phyloP scores from a whole-genome alignment of 2,113 vertebrate genomes.

The Rhipidura dahli region DNA sequence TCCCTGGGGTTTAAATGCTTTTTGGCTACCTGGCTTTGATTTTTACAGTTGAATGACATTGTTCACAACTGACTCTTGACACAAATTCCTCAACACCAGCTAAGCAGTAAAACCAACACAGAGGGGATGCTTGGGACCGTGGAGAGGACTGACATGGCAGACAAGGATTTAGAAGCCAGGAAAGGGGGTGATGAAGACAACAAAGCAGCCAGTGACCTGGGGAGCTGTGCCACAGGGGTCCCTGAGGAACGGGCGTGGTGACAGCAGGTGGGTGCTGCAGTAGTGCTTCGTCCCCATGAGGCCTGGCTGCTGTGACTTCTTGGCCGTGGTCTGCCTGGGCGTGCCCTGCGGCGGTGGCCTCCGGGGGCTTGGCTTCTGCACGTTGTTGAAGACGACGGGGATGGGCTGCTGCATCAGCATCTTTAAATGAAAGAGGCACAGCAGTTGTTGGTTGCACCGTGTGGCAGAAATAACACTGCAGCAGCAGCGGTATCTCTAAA shows the following conservation, averaged over 20 bases:
- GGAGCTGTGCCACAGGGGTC: conserved; percentile 62
- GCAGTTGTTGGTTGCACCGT: background rate
- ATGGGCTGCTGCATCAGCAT: conserved; percentile 80
- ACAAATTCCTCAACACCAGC: too few relatives aligned
- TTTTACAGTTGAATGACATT: background rate
- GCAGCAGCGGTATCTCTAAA: background rate
- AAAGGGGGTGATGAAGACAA: background rate
- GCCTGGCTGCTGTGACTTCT: conserved; percentile 40
- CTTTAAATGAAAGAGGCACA: conserved; percentile 49
- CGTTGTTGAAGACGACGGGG: conserved; percentile 45
- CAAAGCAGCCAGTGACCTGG: conserved; percentile 67
- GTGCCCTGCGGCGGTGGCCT: conserved; percentile 42
- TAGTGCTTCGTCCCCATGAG: conserved; percentile 1
- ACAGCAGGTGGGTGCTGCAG: conserved; percentile 41
- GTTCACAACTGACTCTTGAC: background rate
- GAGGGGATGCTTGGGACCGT: accelerated
- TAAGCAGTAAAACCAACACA: background rate
- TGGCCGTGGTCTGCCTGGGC: conserved; percentile 63
- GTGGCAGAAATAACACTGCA: background rate
- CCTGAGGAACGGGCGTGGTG: conserved; percentile 65
- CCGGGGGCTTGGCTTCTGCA: conserved; percentile 68
- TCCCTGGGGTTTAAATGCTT: background rate
- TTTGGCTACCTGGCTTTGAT: background rate
- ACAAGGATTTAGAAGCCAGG: background rate
- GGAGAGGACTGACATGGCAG: accelerated